Percentiles rank a stretch among this genome's conserved stretches.
Conservation (phyloP, 2,888 invertebrate genomes). For the Trichogramma dendrolimi region DNA sequence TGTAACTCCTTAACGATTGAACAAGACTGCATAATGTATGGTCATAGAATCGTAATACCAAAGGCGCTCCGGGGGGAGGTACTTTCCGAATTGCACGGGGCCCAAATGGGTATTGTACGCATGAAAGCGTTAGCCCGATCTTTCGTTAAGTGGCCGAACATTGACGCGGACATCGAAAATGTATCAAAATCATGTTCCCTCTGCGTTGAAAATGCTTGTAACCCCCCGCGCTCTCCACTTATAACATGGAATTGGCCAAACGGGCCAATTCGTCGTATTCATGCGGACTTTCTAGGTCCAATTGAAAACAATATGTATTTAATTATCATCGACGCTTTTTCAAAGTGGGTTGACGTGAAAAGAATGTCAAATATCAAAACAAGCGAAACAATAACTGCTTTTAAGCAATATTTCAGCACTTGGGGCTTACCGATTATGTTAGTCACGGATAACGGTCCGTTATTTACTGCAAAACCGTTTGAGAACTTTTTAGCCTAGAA, state of each 20-base stretch:
- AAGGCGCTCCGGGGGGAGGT: no score
- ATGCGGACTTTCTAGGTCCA: no score
- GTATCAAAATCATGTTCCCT: background rate
- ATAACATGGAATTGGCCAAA: no score
- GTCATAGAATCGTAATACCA: no score
- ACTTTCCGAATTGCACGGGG: background rate
- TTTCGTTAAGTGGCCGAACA: background rate
- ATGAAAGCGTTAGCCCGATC: slow-evolving; percentile 1
- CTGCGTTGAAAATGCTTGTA: background rate
- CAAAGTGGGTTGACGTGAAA: no score
- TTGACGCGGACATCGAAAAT: background rate
- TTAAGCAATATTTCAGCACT: slow-evolving; percentile 16
- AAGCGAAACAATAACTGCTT: slow-evolving; percentile 12
- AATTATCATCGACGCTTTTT: no score
- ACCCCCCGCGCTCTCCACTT: no score
- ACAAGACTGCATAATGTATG: no score
- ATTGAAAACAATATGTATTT: no score
- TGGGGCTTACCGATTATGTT: slow-evolving; percentile 20
- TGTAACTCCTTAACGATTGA: no score
- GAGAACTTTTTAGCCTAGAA: background rate
- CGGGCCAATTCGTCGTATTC: no score
- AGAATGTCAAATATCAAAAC: no score
- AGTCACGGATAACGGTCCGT: slow-evolving; percentile 23
- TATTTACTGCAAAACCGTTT: background rate
- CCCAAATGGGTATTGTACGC: background rate